These are phyloP conservation scores for Ceratotherium simum DNA, from an alignment of 2,113 vertebrate genomes.

Conservation along the genomic window DNA sequence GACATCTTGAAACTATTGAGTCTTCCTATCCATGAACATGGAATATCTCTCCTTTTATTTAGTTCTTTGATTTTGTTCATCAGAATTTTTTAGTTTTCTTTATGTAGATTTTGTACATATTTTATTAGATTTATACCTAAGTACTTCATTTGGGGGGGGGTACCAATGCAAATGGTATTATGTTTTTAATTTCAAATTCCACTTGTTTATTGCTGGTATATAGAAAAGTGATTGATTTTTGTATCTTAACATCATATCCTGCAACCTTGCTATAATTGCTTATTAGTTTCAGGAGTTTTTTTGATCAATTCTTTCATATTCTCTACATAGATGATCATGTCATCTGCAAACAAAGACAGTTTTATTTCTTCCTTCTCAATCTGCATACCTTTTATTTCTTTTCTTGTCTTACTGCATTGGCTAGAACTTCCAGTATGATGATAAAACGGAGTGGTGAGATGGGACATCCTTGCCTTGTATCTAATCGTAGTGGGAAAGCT, in stretches of 20 bases:
- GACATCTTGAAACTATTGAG: neutral
- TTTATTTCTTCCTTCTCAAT: neutral
- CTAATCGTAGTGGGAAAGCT: neutral
- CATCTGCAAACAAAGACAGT: neutral
- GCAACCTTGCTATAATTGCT: neutral
- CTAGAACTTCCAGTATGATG: neutral
- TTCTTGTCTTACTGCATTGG: neutral
- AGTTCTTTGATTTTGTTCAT: neutral
- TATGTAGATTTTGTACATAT: neutral
- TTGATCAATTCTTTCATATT: neutral
- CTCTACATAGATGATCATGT: neutral
- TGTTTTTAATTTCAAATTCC: neutral
- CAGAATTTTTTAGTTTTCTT: neutral
- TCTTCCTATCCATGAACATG: neutral
- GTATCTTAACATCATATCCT: neutral
- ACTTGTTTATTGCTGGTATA: neutral
- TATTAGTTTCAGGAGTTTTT: neutral
- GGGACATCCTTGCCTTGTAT: neutral
- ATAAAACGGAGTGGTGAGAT: neutral
- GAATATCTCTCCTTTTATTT: neutral
- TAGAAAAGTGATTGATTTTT: neutral
- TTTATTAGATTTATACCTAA: neutral
- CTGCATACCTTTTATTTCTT: neutral
- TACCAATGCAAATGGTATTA: neutral
- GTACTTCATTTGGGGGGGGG: neutral